These are phyloP conservation scores for Lates japonicus DNA, from an alignment of 2,797 vertebrate genomes.

Conservation along the genomic window DNA sequence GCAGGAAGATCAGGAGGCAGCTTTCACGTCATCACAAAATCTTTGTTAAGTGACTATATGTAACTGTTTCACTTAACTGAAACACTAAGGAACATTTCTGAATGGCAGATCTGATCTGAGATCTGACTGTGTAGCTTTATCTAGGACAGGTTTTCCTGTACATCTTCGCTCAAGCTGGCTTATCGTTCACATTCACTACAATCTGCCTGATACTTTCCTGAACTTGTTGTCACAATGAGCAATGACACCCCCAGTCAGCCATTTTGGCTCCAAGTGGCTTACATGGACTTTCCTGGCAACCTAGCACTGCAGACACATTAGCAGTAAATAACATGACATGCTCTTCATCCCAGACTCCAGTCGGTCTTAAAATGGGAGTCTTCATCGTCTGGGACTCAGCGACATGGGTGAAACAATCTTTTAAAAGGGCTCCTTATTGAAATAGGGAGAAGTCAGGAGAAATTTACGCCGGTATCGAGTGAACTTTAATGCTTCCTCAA, in stretches of 20 bases:
- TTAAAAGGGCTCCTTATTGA: constrained; percentile 55
- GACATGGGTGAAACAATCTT: constrained; percentile 54
- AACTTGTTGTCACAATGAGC: constrained; percentile 3
- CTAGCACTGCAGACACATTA: constrained; percentile 42
- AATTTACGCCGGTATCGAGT: constrained; percentile 60
- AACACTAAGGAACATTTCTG: not conserved
- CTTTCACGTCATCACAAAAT: not conserved
- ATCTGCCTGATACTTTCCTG: constrained; percentile 19
- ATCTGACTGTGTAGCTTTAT: not conserved
- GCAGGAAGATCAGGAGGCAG: not conserved
- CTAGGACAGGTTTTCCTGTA: not conserved
- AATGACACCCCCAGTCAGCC: constrained; percentile 12
- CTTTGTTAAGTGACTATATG: not conserved
- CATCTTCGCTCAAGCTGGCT: not conserved
- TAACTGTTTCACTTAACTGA: not conserved
- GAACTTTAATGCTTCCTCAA: constrained; percentile 65
- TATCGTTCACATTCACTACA: constrained; percentile 5
- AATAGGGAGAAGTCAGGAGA: constrained; percentile 29
- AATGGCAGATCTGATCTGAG: not conserved
- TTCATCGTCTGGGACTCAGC: constrained; percentile 14
- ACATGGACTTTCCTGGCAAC: constrained; percentile 48
- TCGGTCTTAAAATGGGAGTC: constrained; percentile 55
- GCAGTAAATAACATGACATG: constrained; percentile 48
- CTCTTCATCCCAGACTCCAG: constrained; percentile 50
- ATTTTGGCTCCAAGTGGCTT: constrained; percentile 61